Evolutionary conservation across 2,797 vertebrate genomes (phyloP).

Genomic region (Coendou prehensilis): DNA sequence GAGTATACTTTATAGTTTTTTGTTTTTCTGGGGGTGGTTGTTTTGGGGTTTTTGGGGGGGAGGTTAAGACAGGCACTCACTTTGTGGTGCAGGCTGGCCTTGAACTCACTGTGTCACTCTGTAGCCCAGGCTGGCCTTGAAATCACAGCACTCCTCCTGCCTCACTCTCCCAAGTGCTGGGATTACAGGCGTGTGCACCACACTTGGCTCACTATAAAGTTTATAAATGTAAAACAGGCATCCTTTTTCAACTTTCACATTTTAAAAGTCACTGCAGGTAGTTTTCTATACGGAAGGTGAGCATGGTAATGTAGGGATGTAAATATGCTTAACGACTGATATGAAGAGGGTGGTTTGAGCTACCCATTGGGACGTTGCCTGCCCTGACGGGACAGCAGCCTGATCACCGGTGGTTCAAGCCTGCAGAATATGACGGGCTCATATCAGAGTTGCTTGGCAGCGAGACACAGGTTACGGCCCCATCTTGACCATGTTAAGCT

Average conservation of each 20-base stretch:
- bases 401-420: background rate
- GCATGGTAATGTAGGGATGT: constrained; percentile 1
- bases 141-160: background rate
- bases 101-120: background rate
- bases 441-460: background rate
- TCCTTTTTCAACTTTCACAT: constrained; percentile 22
- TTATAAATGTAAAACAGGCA: constrained; percentile 13
- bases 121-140: background rate
- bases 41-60: background rate
- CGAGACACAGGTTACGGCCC: too few relatives aligned
- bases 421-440: background rate
- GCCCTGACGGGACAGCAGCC: background rate
- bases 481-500: background rate
- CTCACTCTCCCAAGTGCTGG: background rate
- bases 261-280: constrained; percentile 51
- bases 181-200: background rate
- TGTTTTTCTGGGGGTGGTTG: background rate
- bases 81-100: background rate
- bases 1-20: background rate
- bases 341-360: background rate
- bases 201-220: background rate
- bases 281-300: constrained; percentile 48
- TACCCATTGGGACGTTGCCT: background rate
- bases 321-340: background rate
- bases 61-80: background rate